Evolutionary conservation across 2,113 vertebrate genomes (phyloP).

Genomic region (Pollimyrus isidori): DNA sequence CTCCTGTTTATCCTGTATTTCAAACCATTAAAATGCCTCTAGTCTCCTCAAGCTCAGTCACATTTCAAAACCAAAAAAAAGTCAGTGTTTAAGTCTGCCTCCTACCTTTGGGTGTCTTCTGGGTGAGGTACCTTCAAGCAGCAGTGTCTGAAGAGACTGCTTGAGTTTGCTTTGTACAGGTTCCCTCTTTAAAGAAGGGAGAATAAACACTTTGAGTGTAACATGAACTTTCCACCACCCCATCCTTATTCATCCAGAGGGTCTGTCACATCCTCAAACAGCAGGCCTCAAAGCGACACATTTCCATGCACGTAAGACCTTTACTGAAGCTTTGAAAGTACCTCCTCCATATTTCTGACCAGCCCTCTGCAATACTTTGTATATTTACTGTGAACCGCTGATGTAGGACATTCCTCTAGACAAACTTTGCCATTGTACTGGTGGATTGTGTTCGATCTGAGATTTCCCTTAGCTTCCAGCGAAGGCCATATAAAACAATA

Average conservation of each 20-base stretch:
- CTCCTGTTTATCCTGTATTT: background rate
- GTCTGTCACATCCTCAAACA: background rate
- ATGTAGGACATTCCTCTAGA: background rate
- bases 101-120: background rate
- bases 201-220: background rate
- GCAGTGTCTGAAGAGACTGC: background rate
- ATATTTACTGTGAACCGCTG: background rate
- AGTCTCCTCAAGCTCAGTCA: background rate
- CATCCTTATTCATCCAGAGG: background rate
- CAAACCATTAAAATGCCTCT: background rate
- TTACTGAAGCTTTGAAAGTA: slow-evolving; percentile 4
- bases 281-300: background rate
- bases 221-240: slow-evolving; percentile 2
- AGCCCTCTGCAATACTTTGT: background rate
- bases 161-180: background rate
- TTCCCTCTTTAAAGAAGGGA: background rate
- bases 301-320: background rate
- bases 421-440: background rate
- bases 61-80: background rate
- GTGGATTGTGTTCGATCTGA: background rate
- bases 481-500: background rate
- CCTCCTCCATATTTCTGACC: background rate
- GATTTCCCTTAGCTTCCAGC: background rate
- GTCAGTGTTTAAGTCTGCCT: background rate
- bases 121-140: background rate